A percentile compares a stretch with the other conserved stretches of the same genome.
Evolutionary conservation across 2,888 invertebrate species (phyloP).

Genomic region (Hipparchia semele): DNA sequence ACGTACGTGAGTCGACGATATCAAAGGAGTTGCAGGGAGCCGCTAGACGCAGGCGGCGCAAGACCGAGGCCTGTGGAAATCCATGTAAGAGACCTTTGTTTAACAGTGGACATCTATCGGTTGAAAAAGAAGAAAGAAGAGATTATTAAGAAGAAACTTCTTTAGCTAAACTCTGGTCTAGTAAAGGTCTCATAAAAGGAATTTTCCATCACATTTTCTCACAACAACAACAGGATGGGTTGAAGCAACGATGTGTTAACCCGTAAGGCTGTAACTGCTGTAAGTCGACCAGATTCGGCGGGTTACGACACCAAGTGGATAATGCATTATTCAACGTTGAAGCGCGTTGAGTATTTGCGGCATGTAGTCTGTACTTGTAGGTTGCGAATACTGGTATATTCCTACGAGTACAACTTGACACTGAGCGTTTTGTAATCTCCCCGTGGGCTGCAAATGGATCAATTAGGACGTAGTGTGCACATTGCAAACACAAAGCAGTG

Average conservation of each 20-base stretch:
- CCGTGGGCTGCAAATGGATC: not conserved
- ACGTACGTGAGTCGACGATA: no score
- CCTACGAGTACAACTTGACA: slow-evolving; percentile 27
- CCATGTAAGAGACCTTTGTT: no score
- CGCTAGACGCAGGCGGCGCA: no score
- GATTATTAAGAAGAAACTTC: no score
- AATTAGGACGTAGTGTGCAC: not conserved
- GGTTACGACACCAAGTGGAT: slow-evolving; percentile 27
- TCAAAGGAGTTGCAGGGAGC: no score
- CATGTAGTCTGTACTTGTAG: not conserved
- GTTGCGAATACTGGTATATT: not conserved
- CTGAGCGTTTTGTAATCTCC: slow-evolving; percentile 15
- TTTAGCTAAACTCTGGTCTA: no score
- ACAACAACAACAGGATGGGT: slow-evolving; percentile 23
- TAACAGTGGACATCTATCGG: no score
- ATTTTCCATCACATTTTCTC: slow-evolving; percentile 26
- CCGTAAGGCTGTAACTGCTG: slow-evolving; percentile 17
- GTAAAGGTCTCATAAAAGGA: not conserved
- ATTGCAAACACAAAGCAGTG: no score
- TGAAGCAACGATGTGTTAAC: slow-evolving; percentile 40
- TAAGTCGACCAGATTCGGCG: slow-evolving; percentile 38
- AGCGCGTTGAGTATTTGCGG: slow-evolving; percentile 20
- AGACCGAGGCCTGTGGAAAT: no score
- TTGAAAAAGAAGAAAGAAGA: no score
- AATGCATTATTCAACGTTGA: slow-evolving; percentile 42